Conservation (phyloP, 1,140 invertebrate genomes). For the Drosophila sproati region DNA sequence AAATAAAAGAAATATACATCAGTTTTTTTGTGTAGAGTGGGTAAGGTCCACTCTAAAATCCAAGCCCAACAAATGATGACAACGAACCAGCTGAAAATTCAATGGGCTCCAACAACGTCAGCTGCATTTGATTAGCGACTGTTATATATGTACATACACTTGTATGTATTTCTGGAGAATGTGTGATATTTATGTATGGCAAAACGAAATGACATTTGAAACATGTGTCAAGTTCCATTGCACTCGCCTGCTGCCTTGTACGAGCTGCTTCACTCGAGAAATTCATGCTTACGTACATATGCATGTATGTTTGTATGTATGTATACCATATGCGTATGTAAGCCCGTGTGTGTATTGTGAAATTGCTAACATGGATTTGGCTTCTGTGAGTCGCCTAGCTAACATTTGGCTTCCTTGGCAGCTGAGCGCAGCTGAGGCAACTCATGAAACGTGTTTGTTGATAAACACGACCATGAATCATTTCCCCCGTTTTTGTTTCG, state of each 20-base stretch:
- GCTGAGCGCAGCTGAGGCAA: conserved; percentile 49
- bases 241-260: conserved; percentile 49
- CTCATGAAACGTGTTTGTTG: conserved; percentile 79
- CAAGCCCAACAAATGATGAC: conserved; percentile 5
- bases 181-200: conserved; percentile 32
- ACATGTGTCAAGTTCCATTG: conserved; percentile 76
- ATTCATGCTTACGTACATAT: not conserved
- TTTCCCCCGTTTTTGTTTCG: conserved; percentile 60
- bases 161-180: conserved; percentile 4
- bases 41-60: conserved; percentile 48
- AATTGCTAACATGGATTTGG: conserved; percentile 46
- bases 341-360: not conserved
- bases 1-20: no score
- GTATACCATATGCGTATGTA: conserved; percentile 11
- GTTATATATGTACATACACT: conserved; percentile 25
- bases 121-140: conserved; percentile 73
- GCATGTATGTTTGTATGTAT: conserved; percentile 1
- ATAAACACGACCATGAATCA: conserved; percentile 81
- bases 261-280: not conserved
- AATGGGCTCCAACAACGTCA: conserved; percentile 43
- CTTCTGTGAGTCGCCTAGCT: conserved; percentile 59
- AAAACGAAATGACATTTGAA: conserved; percentile 67
- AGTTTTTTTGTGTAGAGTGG: not conserved
- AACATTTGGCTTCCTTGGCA: conserved; percentile 64
- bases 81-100: conserved; percentile 3